phyloP scores from a whole-genome alignment of 1,140 invertebrate species.

The Drosophila lowei region DNA sequence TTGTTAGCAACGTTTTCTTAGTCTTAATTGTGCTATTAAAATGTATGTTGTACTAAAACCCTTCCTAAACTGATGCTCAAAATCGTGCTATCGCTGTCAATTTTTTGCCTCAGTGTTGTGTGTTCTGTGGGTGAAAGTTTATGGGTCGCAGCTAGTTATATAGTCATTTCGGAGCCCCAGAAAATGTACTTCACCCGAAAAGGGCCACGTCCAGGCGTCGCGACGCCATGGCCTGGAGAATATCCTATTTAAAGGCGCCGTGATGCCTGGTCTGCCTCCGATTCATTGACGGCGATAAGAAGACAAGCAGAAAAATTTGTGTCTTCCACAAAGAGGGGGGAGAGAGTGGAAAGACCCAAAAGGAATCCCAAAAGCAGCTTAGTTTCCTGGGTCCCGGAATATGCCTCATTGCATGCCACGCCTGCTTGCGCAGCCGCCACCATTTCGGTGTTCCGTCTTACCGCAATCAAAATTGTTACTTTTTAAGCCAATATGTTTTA shows the following conservation, averaged over 20 bases:
- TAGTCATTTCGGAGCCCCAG: conserved; percentile 59
- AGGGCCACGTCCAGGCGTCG: neutral
- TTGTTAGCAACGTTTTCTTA: too few relatives aligned
- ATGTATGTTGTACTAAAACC: neutral
- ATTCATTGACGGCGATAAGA: conserved; percentile 72
- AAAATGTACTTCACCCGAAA: conserved; percentile 50
- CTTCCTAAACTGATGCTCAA: too few relatives aligned
- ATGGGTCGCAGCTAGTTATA: conserved; percentile 73
- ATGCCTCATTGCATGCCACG: conserved; percentile 66
- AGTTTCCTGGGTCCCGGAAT: conserved; percentile 8
- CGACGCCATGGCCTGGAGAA: conserved; percentile 25
- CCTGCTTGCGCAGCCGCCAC: conserved; percentile 40
- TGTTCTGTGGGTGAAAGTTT: conserved; percentile 28
- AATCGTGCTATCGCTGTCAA: too few relatives aligned
- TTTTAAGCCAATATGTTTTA: conserved; percentile 82
- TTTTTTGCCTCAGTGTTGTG: neutral
- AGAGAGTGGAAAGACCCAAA: neutral
- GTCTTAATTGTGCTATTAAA: too few relatives aligned
- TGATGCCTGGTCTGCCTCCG: conserved; percentile 41
- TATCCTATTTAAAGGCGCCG: conserved; percentile 56
- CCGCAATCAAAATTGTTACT: conserved; percentile 82
- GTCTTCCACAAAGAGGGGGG: neutral
- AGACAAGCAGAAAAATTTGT: conserved; percentile 28
- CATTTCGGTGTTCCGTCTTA: conserved; percentile 63
- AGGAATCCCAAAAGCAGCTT: conserved; percentile 59